Evolutionary conservation across 2,888 invertebrate genomes (phyloP), one percentile per base, ranked within the genome.

Genomic region (Laspeyria flexula): DNA sequence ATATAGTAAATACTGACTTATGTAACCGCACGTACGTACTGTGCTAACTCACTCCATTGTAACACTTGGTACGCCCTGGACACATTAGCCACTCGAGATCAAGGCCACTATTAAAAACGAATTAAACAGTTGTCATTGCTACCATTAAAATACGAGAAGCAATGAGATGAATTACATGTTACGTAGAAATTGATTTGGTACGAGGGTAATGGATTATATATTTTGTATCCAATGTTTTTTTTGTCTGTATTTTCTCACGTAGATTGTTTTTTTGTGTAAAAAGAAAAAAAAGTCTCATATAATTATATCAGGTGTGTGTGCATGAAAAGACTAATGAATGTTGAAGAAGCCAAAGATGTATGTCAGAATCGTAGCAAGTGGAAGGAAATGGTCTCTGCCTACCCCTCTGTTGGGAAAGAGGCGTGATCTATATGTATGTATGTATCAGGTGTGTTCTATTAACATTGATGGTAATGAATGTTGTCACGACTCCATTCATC

Each of bases 51-150:
- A 4, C 7, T 34, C 10, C 10, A 34, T 13, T 16, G 16, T 18
- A 5, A n/a, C 3, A 3, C n/a, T 9, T 34, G 16, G n/a, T 13
- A 5, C 31, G 27, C 5, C 10, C 11, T 30, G 30, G n/a, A 11
- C 0, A 31, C 13, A 6, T 6, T 13, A 18, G n/a, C 1, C 3
- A 43, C 35, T 27, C 40, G 10, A 42, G 55, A 60, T 48, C 55
- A 51, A 55, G 47, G 61, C 23, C 18, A 7, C 43, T 27, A 43
- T 45, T 43, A 35, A 50, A 44, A 21, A 34, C 2, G 5, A 23
- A 45, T 25, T 21, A 21, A 21, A 21, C 21, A 21, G 21, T 33
- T 5, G 21, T 21, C 21, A 21, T 21, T 5, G 21, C 5, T 5
- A 21, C 21, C 7, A 6, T 25, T 25, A 25, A 25, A 25, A 25